Percentiles rank a stretch among this genome's conserved stretches.
phyloP scores from a whole-genome alignment of 2,113 vertebrate species.

The Oenanthe melanoleuca region DNA sequence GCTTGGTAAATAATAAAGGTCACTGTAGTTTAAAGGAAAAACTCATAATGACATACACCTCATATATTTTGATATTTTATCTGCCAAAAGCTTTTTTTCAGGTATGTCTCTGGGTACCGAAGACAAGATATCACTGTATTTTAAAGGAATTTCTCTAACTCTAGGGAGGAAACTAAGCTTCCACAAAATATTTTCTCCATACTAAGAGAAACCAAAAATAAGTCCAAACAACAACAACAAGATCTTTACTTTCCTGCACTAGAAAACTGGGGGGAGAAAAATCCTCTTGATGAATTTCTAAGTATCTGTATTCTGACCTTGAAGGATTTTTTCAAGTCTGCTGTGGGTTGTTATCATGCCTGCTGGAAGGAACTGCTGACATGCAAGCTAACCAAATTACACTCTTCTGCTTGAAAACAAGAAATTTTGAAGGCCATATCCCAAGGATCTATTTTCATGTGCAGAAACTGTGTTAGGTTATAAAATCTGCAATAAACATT shows the following conservation, averaged over 20 bases:
- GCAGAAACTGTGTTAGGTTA: neutral
- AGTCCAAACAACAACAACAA: neutral
- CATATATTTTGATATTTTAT: neutral
- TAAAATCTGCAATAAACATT: neutral
- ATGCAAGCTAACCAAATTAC: neutral
- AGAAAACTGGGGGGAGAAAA: neutral
- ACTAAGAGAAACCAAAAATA: neutral
- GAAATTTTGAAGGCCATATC: neutral
- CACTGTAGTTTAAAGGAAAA: neutral
- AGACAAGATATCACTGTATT: neutral
- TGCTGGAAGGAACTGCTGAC: neutral
- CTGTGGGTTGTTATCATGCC: neutral
- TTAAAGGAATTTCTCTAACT: neutral
- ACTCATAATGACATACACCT: neutral
- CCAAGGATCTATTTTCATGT: neutral
- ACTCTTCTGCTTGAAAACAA: neutral
- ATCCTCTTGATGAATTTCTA: neutral
- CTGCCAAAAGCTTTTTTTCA: neutral
- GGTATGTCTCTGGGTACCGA: neutral
- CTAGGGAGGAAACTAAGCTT: neutral
- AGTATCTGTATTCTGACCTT: neutral
- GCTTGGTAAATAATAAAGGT: neutral
- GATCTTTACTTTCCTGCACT: neutral
- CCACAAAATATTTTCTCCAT: neutral
- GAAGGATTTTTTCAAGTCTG: neutral